Evolutionary conservation across 92 coral and sea anemone genomes (phyloP), one percentile per base, ranked within the genome.

Genomic region (Chrysogorgia sp.): DNA sequence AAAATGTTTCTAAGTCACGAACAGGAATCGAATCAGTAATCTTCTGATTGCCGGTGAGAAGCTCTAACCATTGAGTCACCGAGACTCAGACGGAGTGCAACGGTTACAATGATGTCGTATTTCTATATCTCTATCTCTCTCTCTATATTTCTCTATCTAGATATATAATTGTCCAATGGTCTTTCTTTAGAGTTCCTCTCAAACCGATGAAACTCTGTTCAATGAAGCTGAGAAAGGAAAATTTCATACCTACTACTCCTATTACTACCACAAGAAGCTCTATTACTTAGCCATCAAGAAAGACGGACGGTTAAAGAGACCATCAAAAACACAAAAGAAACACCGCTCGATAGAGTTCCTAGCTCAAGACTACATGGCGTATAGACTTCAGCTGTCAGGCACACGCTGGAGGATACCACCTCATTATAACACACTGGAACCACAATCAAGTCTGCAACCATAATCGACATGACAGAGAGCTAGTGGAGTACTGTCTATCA

Each of bases 301-400:
- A 80, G 76, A 69, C 34, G 97, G 98, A 7, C 57, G 35, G 3
- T 22, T 80, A 34, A 94, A 89, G 71, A 92, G 86, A 58, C 96
- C 96, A 8, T 79, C 69, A 4, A 93, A 85, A 64, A 63, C 98
- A 0, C 30, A 67, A 43, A 37, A 37, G 0, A 79, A 68, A 6
- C 90, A 94, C 71, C 88, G 87, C 35, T 94, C 94, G 21, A 82
- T 70, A 40, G 92, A 91, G 40, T 94, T 94, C 52, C 67, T 82
- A 29, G 82, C 81, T 10, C 40, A 80, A 70, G 59, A 71, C 63
- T 85, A 67, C 23, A 34, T 34, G 9, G 34, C 17, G 12, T 40
- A 69, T 30, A 69, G 34, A 3, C 37, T 10, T 24, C 76, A 69
- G 6, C 25, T 68, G 19, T 41, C 25, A 55, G 40, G 25, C n/a